phyloP scores from a whole-genome alignment of 1,140 invertebrate genomes.

The Copidosoma floridanum region DNA sequence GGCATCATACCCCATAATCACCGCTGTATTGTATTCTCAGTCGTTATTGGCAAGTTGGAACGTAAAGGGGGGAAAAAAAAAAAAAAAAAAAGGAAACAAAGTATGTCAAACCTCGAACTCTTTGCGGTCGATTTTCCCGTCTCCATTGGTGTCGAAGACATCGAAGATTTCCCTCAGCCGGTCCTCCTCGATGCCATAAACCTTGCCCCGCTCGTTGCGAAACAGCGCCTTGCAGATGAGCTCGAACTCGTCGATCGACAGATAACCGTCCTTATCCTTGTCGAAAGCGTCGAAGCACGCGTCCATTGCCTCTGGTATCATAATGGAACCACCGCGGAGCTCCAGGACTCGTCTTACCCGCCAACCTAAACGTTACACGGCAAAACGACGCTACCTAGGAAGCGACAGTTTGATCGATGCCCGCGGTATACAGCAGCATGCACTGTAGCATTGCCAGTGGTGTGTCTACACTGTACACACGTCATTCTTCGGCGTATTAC shows the following conservation, averaged over 20 bases:
- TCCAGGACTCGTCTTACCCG: neutral
- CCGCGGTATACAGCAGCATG: no score
- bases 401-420: constrained; percentile 21
- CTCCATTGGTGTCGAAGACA: constrained; percentile 75
- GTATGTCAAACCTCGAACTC: constrained; percentile 74
- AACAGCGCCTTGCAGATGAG: constrained; percentile 81
- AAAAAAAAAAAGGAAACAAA: no score
- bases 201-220: constrained; percentile 79
- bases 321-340: neutral
- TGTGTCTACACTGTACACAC: neutral
- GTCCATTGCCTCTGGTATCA: constrained; percentile 64
- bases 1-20: no score
- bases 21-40: no score
- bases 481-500: neutral
- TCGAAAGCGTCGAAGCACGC: constrained; percentile 84
- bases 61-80: no score
- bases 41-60: no score
- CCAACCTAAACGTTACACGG: neutral
- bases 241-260: constrained; percentile 76
- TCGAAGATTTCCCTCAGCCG: constrained; percentile 74
- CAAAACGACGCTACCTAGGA: neutral
- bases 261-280: constrained; percentile 79
- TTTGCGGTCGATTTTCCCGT: constrained; percentile 77
- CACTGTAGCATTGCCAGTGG: no score
- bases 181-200: constrained; percentile 74